These are phyloP conservation scores for Podargus strigoides DNA, from an alignment of 2,797 vertebrate genomes.

Conservation along the genomic window DNA sequence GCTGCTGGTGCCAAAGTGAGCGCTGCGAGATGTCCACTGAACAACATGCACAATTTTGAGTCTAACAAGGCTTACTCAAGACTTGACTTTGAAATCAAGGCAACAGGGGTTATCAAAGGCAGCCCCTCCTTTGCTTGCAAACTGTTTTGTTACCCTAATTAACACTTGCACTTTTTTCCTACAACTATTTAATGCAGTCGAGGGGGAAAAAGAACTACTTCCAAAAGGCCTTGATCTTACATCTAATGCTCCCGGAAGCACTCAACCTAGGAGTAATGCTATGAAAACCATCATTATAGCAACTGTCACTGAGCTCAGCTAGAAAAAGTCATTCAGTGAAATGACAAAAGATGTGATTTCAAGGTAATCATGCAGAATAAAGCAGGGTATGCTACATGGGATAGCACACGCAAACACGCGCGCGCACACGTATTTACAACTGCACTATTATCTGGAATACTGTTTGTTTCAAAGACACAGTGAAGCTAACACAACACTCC, in stretches of 20 bases:
- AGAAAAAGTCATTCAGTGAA: constrained; percentile 50
- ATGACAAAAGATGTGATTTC: constrained; percentile 47
- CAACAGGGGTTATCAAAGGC: constrained; percentile 57
- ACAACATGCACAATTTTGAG: not conserved
- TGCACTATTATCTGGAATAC: constrained; percentile 36
- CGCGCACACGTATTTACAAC: constrained; percentile 62
- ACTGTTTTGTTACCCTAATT: not conserved
- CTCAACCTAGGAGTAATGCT: not conserved
- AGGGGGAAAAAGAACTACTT: not conserved
- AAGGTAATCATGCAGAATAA: constrained; percentile 69
- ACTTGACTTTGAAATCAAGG: constrained; percentile 37
- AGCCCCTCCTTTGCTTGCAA: constrained; percentile 10
- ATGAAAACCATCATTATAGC: not conserved
- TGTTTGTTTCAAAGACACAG: constrained; percentile 42
- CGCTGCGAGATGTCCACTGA: not conserved
- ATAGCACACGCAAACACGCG: constrained; percentile 25
- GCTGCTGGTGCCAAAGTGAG: not conserved
- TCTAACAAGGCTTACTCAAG: not conserved
- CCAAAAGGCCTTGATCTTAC: not conserved
- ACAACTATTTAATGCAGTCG: not conserved
- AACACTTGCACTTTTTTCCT: not conserved
- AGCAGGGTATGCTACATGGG: constrained; percentile 24
- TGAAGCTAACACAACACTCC: not conserved
- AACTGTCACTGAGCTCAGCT: constrained; percentile 35
- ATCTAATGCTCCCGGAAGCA: not conserved